Base-by-base conservation (phyloP, 2,797 vertebrate genomes). In the Hoplostethus atlanticus region DNA sequence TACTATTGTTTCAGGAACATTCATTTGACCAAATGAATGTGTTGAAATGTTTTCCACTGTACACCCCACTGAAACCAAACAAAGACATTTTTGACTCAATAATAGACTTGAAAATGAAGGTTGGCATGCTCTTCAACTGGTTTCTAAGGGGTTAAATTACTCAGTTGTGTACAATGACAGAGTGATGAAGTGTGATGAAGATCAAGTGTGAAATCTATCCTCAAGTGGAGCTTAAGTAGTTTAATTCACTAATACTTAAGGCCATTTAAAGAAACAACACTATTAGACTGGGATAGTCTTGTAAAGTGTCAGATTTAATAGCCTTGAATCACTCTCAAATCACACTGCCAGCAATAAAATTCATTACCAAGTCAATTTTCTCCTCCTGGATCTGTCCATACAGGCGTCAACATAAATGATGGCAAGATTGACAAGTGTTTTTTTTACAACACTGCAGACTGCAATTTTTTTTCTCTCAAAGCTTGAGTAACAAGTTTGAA, bases 261-360 rank as follows among this genome's bases (percentile, higher is more conserved):
- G n/a, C 5, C 12, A 59, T 12, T 50, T 10, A 56, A 58, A 62
- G 17, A 62, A 44, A 52, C 46, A 47, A 0, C 0, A 53, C 34
- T n/a, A 61, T 28, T 57, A 31, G 11, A 64, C 57, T 62, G 79
- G 47, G 34, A 11, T 64, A 47, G 6, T 56, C 3, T 0, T 71
- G 70, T 83, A 64, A 84, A 61, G 72, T 81, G 79, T 82, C 86
- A 85, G 57, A 78, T 77, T 77, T 78, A 80, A 79, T 75, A 5
- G 52, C 50, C 44, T 59, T 1, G 38, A 36, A 40, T 8, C 16
- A 51, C 11, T 57, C 0, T 30, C 28, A 71, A 73, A 79, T n/a
- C n/a, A 30, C 63, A 79, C 71, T 62, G 2, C 59, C 0, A 38
- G 83, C 80, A 57, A 80, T 52, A 31, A 2, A 64, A 4, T 48